phyloP scores from a whole-genome alignment of 2,797 vertebrate genomes.

The Phataginus tetradactyla region DNA sequence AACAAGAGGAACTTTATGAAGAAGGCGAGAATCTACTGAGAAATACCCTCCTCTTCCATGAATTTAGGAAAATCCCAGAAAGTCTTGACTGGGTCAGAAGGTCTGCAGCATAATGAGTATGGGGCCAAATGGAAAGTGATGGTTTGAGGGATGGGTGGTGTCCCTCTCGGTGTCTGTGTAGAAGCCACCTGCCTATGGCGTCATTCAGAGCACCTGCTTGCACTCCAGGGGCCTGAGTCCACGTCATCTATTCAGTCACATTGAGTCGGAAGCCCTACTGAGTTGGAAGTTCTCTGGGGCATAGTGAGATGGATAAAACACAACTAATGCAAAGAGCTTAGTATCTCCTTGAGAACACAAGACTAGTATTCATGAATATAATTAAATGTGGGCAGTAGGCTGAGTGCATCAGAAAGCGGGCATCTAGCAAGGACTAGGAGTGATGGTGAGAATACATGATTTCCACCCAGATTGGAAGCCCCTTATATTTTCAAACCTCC shows the following conservation, averaged over 20 bases:
- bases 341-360: neutral
- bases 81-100: constrained; percentile 44
- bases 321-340: neutral
- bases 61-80: constrained; percentile 76
- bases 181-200: neutral
- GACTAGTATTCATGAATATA: neutral
- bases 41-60: constrained; percentile 37
- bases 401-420: neutral
- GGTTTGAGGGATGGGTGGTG: neutral
- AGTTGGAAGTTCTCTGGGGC: neutral
- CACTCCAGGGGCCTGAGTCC: neutral
- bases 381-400: neutral
- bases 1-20: constrained; percentile 53
- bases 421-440: too few relatives aligned
- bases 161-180: neutral
- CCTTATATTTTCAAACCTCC: neutral
- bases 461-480: neutral
- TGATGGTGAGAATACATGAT: neutral
- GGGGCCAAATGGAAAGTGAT: neutral
- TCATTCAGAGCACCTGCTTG: neutral
- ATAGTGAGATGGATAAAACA: neutral
- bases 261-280: neutral
- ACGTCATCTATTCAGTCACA: neutral
- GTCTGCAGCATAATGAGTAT: neutral
- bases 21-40: constrained; percentile 18